Conservation (phyloP, 2,888 invertebrate species). For the Toxonevra muliebris region DNA sequence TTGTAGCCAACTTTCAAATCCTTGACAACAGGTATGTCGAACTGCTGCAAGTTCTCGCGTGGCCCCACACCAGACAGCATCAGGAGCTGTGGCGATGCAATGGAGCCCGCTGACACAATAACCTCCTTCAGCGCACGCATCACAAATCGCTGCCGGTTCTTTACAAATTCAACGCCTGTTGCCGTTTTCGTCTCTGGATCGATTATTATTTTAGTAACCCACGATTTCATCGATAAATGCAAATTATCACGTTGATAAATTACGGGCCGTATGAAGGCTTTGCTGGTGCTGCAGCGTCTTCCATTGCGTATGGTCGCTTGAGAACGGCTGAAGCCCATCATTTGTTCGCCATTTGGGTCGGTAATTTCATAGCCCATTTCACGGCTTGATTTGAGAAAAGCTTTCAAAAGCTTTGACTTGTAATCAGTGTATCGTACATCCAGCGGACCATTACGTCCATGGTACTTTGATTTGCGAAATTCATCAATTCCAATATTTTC, state of each 20-base stretch:
- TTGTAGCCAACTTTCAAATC: slow-evolving; percentile 83
- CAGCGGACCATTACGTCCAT: slow-evolving; percentile 74
- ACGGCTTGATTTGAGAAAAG: slow-evolving; percentile 74
- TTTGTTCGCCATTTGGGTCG: slow-evolving; percentile 75
- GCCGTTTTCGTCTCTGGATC: slow-evolving; percentile 71
- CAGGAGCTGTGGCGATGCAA: slow-evolving; percentile 85
- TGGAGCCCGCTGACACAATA: slow-evolving; percentile 80
- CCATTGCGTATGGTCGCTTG: slow-evolving; percentile 79
- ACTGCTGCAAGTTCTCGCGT: slow-evolving; percentile 68
- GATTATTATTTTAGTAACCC: slow-evolving; percentile 75
- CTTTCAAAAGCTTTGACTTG: slow-evolving; percentile 70
- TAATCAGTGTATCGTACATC: slow-evolving; percentile 75
- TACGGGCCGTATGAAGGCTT: slow-evolving; percentile 77
- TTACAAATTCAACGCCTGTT: slow-evolving; percentile 75
- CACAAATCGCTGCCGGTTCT: slow-evolving; percentile 68
- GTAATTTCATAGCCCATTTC: slow-evolving; percentile 76
- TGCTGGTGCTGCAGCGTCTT: slow-evolving; percentile 79
- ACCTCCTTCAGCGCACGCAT: slow-evolving; percentile 77
- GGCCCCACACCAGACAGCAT: slow-evolving; percentile 88
- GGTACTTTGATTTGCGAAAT: slow-evolving; percentile 72
- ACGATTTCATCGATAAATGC: slow-evolving; percentile 75
- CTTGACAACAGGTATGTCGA: slow-evolving; percentile 71
- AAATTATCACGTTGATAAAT: slow-evolving; percentile 73
- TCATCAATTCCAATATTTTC: slow-evolving; percentile 74
- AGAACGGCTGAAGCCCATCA: slow-evolving; percentile 75